These are phyloP conservation scores for Agonopterix alstromeriana DNA, from an alignment of 2,888 invertebrate species.

Conservation along the genomic window DNA sequence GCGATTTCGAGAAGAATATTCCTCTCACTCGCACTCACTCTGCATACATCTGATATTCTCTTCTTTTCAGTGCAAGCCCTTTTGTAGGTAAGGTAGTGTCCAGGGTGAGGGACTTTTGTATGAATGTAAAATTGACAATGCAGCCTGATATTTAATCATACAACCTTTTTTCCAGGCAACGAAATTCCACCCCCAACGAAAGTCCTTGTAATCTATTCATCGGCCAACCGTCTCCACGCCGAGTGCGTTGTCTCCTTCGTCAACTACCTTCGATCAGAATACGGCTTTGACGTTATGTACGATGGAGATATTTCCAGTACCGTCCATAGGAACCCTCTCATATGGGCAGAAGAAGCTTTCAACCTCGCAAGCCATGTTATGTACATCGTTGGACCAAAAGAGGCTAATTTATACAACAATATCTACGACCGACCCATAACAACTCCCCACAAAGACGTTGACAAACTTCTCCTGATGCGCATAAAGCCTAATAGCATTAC, in stretches of 20 bases:
- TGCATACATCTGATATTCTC: no score
- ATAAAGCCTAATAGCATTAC: conserved; percentile 32
- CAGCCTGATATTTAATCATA: no score
- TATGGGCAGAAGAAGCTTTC: conserved; percentile 59
- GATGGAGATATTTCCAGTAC: conserved; percentile 54
- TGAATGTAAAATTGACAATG: no score
- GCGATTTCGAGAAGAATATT: no score
- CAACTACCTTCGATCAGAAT: conserved; percentile 49
- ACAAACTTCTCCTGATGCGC: conserved; percentile 40
- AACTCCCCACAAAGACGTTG: conserved; percentile 42
- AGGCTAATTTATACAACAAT: conserved; percentile 42
- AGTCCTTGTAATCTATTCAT: conserved; percentile 55
- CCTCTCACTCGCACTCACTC: no score
- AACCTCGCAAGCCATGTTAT: conserved; percentile 45
- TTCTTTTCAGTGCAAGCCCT: no score
- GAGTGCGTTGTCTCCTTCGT: conserved; percentile 58
- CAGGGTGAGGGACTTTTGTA: no score
- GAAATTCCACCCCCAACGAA: conserved; percentile 57
- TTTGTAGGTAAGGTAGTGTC: no score
- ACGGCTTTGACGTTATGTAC: conserved; percentile 54
- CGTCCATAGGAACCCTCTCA: conserved; percentile 50
- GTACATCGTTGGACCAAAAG: conserved; percentile 55
- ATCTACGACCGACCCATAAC: conserved; percentile 62
- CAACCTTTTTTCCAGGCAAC: conserved; percentile 23
- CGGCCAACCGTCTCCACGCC: conserved; percentile 51